Conservation (phyloP, 64 coral and sea anemone genomes). For the Exaiptasia diaphana region DNA sequence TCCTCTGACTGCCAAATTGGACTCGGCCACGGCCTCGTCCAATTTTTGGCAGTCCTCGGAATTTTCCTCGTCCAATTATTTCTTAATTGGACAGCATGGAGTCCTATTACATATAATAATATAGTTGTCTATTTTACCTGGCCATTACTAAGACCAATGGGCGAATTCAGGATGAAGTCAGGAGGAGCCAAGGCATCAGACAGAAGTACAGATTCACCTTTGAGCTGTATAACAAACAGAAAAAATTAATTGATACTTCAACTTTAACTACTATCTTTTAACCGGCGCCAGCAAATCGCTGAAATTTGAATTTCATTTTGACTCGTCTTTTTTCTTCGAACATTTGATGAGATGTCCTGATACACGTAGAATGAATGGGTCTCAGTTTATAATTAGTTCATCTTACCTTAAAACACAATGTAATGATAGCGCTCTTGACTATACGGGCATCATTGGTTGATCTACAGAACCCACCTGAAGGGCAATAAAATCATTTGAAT, state of each 20-base stretch:
- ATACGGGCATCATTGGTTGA: slow-evolving; percentile 80
- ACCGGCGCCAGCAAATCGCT: neutral
- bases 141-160: slow-evolving; percentile 89
- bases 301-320: neutral
- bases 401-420: slow-evolving; percentile 83
- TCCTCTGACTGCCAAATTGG: too few relatives aligned
- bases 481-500: neutral
- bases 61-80: too few relatives aligned
- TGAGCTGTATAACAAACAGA: slow-evolving; percentile 48
- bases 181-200: slow-evolving; percentile 88
- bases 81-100: too few relatives aligned
- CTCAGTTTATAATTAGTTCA: too few relatives aligned
- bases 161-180: slow-evolving; percentile 90
- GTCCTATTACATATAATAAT: too few relatives aligned
- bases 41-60: too few relatives aligned
- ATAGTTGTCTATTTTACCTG: slow-evolving; percentile 71
- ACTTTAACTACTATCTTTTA: neutral
- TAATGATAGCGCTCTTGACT: slow-evolving; percentile 70
- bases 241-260: too few relatives aligned
- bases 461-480: slow-evolving; percentile 74
- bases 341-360: too few relatives aligned
- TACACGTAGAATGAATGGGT: too few relatives aligned
- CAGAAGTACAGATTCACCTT: slow-evolving; percentile 75
- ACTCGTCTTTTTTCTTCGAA: too few relatives aligned
- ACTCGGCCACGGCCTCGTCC: too few relatives aligned